Evolutionary conservation across 2,797 vertebrate genomes (phyloP), one percentile per base, ranked within the genome.

Genomic region (Helostoma temminkii): DNA sequence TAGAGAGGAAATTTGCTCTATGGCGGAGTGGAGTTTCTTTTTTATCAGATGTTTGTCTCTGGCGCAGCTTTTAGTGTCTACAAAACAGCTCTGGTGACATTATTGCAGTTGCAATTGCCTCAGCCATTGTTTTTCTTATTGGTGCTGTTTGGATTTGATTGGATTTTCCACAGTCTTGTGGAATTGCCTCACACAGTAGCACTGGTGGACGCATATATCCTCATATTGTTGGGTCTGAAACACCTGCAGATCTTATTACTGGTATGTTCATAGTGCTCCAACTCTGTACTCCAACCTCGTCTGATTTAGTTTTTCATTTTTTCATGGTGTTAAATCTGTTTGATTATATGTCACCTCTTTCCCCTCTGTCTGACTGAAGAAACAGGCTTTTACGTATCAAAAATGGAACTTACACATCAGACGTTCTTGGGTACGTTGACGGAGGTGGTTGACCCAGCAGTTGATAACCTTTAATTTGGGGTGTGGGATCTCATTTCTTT

Each of bases 1-100:
- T 91, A 88, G 91, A 93, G 92, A 92, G 93, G 91, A 94, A 93
- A 93, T 93, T 90, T 91, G 86, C 86, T 93, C 86, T 67, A 78
- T 82, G 84, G 88, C 50, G 42, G 83, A 87, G 88, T 88, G 83
- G 87, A 91, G 84, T 90, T 91, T 88, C 75, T 88, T 90, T 89
- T 91, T 88, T 86, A 90, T 91, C 91, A 84, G 90, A 93, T 93
- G 91, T 91, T 93, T 91, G 91, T 93, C 88, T 92, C 89, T 82
- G 69, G 86, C 88, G 88, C 87, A 87, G 89, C 91, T 92, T 92
- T 92, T 90, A 91, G 87, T 88, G 85, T 91, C 90, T 92, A 81
- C 84, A 80, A 82, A 79, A 85, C 88, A 89, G 89, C 89, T 89
- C 83, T 70, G 79, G 88, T 91, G 90, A 89, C 88, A 89, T 91